Percentiles rank a stretch among this genome's conserved stretches.
phyloP scores from a whole-genome alignment of 2,113 vertebrate species.

The Dolichallabes microphthalmus region DNA sequence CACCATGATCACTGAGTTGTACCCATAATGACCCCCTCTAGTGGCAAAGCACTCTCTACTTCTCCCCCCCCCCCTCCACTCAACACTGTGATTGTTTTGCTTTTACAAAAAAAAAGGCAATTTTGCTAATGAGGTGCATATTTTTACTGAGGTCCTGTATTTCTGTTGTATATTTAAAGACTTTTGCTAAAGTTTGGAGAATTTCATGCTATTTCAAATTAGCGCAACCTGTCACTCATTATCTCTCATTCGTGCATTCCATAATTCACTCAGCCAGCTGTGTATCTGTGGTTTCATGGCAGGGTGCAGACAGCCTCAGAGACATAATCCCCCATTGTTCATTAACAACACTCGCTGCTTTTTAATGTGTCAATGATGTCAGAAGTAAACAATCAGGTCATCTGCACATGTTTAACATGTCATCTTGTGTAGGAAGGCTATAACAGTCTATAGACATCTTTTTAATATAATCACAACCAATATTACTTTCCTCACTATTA shows the following conservation, averaged over 20 bases:
- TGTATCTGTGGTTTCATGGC: constrained; percentile 12
- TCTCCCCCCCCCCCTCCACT: background rate
- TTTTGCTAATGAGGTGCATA: background rate
- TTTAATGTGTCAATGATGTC: constrained; percentile 44
- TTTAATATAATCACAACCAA: background rate
- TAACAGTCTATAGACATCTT: background rate
- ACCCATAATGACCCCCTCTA: constrained; percentile 14
- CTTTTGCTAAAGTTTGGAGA: background rate
- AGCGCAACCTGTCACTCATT: background rate
- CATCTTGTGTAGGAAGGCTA: background rate
- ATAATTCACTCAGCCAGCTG: background rate
- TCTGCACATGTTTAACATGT: constrained; percentile 18
- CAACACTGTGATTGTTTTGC: background rate
- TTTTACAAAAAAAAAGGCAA: background rate
- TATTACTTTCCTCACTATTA: background rate
- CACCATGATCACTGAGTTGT: background rate
- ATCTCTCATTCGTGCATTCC: background rate
- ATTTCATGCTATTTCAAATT: background rate
- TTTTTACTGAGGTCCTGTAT: background rate
- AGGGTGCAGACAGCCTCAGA: constrained; percentile 18
- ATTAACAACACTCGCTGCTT: constrained; percentile 9
- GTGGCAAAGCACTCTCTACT: constrained; percentile 3
- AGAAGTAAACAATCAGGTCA: constrained; percentile 28
- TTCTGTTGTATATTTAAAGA: background rate
- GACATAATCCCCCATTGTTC: constrained; percentile 38